Conservation (phyloP, 2,888 invertebrate species). For the Nipponacmea schrenckii region DNA sequence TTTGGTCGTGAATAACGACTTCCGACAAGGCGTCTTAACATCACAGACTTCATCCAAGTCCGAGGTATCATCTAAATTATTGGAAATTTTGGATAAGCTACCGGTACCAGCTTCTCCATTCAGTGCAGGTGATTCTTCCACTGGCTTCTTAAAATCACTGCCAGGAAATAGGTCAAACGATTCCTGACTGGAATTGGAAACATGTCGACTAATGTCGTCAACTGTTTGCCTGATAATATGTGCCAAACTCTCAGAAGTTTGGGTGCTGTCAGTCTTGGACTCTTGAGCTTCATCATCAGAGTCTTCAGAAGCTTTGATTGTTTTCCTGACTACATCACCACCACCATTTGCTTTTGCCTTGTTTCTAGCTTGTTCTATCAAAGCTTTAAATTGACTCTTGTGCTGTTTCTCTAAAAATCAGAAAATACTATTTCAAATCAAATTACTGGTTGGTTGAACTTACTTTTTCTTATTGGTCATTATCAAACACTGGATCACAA, state of each 20-base stretch:
- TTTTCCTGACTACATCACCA: neutral
- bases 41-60: too few species aligned
- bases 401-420: slow-evolving; percentile 21
- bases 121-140: neutral
- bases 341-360: neutral
- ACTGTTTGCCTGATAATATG: neutral
- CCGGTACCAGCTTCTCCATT: neutral
- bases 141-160: neutral
- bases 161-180: neutral
- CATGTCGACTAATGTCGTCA: neutral
- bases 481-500: too few species aligned
- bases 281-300: neutral
- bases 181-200: neutral
- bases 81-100: neutral
- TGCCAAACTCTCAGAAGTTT: neutral
- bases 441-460: too few species aligned
- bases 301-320: neutral
- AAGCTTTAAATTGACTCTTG: slow-evolving; percentile 27
- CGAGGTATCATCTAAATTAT: too few species aligned
- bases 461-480: too few species aligned
- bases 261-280: neutral
- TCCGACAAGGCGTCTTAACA: neutral
- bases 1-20: neutral
- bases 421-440: neutral
- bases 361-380: slow-evolving; percentile 22